A percentile compares a stretch with the other conserved stretches of the same genome.
Evolutionary conservation across 2,113 vertebrate genomes (phyloP).

Genomic region (Alethe diademata): DNA sequence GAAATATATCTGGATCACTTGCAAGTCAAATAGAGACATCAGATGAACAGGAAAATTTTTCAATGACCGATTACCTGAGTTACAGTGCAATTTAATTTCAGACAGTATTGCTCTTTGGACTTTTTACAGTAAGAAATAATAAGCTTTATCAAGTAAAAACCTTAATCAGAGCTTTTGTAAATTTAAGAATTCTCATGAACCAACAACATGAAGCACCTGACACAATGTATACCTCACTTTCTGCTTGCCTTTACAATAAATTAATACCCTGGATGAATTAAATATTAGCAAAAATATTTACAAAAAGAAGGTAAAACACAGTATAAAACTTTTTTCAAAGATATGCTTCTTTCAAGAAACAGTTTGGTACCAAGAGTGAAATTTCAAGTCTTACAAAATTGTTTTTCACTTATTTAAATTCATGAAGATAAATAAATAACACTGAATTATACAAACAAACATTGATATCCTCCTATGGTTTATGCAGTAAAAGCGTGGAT

Average conservation of each 20-base stretch:
- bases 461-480: neutral
- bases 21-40: conserved; percentile 47
- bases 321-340: conserved; percentile 53
- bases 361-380: conserved; percentile 58
- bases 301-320: conserved; percentile 68
- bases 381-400: conserved; percentile 69
- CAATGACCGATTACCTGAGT: conserved; percentile 73
- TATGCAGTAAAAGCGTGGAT: conserved; percentile 74
- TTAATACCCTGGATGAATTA: conserved; percentile 30
- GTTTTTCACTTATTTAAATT: conserved; percentile 32
- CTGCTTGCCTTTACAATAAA: conserved; percentile 48
- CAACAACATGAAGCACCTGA: neutral
- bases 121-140: conserved; percentile 68
- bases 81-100: conserved; percentile 68
- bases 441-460: neutral
- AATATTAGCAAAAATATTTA: conserved; percentile 74
- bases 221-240: neutral
- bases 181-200: conserved; percentile 16
- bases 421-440: conserved; percentile 56
- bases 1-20: conserved; percentile 20
- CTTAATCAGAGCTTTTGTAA: conserved; percentile 9
- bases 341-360: conserved; percentile 54
- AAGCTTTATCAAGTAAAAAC: conserved; percentile 57
- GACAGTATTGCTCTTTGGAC: conserved; percentile 70
- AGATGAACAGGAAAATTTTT: conserved; percentile 42